phyloP scores from a whole-genome alignment of 1,140 invertebrate species.

The Drosophila leontia region DNA sequence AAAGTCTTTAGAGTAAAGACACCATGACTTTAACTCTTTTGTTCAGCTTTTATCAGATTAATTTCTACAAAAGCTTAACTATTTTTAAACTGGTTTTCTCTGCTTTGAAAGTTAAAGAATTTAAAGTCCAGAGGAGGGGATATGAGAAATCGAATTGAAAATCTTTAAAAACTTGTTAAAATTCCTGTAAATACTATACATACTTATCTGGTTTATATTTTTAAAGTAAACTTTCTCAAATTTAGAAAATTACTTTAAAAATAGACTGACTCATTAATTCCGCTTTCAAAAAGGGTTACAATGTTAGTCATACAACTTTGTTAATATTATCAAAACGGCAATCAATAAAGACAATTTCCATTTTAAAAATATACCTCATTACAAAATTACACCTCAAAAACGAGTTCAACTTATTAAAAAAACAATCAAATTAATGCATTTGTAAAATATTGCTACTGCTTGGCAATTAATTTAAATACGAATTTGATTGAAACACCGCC shows the following conservation, averaged over 20 bases:
- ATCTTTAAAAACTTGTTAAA: not conserved
- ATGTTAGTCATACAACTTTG: not conserved
- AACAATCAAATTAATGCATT: constrained; percentile 13
- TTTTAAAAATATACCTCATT: not conserved
- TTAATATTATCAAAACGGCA: not conserved
- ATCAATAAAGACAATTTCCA: not conserved
- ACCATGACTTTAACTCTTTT: not conserved
- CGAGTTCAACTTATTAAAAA: not conserved
- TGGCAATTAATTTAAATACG: constrained; percentile 17
- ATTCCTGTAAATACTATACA: not conserved
- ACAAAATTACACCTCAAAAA: not conserved
- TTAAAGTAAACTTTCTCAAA: not conserved
- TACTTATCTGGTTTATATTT: not conserved
- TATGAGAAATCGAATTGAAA: not conserved
- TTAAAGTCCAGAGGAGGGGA: not conserved
- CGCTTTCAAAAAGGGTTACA: not conserved
- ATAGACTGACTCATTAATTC: not conserved
- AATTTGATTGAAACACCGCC: constrained; percentile 2
- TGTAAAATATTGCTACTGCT: constrained; percentile 20
- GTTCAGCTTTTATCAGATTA: not conserved
- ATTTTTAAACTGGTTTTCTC: not conserved
- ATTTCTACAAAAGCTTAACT: not conserved
- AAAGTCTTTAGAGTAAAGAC: not conserved
- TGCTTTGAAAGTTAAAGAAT: not conserved
- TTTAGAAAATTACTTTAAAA: not conserved